Conservation (phyloP, 2,113 vertebrate genomes). For the Macrotis lagotis region DNA sequence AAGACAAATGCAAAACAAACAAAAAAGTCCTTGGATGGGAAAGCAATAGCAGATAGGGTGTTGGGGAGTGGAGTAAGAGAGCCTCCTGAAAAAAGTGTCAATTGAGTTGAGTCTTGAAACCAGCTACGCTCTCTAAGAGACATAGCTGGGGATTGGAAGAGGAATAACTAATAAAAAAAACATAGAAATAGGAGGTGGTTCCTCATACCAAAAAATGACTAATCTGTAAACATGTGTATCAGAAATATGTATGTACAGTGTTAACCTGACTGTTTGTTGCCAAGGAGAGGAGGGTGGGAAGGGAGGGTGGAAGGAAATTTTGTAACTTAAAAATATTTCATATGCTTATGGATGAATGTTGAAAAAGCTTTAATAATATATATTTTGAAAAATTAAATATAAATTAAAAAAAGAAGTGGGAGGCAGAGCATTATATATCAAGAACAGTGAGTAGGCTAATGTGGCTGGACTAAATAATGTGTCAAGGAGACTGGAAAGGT, state of each 20-base stretch:
- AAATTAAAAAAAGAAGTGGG: background rate
- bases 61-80: background rate
- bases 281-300: too few relatives aligned
- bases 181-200: background rate
- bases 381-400: too few relatives aligned
- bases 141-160: background rate
- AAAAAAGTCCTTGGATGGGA: background rate
- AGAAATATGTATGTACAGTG: too few relatives aligned
- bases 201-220: too few relatives aligned
- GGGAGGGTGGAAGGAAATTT: too few relatives aligned
- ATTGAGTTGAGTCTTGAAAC: background rate
- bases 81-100: background rate
- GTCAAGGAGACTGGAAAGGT: background rate
- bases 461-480: background rate
- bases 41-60: background rate
- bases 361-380: too few relatives aligned
- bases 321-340: too few relatives aligned
- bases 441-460: background rate
- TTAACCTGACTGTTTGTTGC: too few relatives aligned
- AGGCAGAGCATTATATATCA: background rate
- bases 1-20: background rate
- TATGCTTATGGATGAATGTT: too few relatives aligned
- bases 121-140: too few relatives aligned
- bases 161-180: background rate
- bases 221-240: too few relatives aligned